Evolutionary conservation across 1,140 invertebrate species (phyloP).

Genomic region (honey bee (Apis mellifera)): DNA sequence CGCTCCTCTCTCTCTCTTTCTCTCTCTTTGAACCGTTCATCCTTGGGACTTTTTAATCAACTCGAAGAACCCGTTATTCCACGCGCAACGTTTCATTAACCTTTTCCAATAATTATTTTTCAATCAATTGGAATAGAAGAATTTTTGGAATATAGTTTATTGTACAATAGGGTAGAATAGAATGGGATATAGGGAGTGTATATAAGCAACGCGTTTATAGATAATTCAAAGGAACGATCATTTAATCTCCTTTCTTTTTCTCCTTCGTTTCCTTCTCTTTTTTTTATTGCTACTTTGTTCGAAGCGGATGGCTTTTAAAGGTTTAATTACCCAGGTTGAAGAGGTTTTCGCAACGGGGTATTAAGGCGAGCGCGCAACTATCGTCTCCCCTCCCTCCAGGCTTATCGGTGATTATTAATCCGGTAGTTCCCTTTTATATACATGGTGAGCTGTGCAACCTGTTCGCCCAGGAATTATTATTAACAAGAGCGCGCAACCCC

Average conservation of each 20-base stretch:
- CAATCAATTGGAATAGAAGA: too few species aligned
- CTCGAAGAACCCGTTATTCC: too few species aligned
- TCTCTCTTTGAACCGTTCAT: not conserved
- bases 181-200: too few species aligned
- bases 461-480: conserved; percentile 57
- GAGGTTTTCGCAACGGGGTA: conserved; percentile 42
- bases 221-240: too few species aligned
- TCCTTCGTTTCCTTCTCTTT: not conserved
- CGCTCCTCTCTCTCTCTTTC: not conserved
- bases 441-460: conserved; percentile 43
- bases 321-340: conserved; percentile 26
- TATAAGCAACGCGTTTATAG: too few species aligned
- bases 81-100: too few species aligned
- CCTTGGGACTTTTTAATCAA: too few species aligned
- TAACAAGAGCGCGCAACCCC: conserved; percentile 42
- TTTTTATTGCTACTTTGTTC: not conserved
- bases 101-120: too few species aligned
- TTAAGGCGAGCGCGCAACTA: conserved; percentile 40
- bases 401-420: conserved; percentile 58
- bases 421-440: conserved; percentile 51
- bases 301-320: not conserved
- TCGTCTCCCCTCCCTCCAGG: conserved; percentile 28
- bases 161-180: too few species aligned
- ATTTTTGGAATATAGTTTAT: too few species aligned
- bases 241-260: not conserved